These are phyloP conservation scores for Mungos mungo DNA, from an alignment of 2,113 vertebrate genomes.

Conservation along the genomic window DNA sequence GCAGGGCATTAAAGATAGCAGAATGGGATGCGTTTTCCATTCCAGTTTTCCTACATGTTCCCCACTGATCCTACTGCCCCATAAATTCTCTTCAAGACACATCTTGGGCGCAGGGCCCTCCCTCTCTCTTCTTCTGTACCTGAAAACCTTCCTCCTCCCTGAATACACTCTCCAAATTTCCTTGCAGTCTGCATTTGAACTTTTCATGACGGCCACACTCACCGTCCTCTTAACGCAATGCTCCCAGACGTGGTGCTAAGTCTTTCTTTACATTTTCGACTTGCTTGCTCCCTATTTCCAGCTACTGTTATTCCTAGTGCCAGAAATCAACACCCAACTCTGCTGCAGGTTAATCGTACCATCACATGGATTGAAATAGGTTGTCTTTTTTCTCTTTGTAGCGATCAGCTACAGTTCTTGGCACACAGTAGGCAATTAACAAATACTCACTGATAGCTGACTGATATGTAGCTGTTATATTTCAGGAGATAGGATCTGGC, in stretches of 20 bases:
- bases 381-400: background rate
- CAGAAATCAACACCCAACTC: background rate
- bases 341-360: background rate
- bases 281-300: background rate
- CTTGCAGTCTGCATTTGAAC: background rate
- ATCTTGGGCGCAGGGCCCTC: background rate
- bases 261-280: background rate
- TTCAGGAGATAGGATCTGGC: background rate
- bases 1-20: background rate
- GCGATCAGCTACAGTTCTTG: background rate
- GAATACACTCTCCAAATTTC: background rate
- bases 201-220: background rate
- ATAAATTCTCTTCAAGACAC: background rate
- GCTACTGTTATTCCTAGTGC: background rate
- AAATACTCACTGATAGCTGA: background rate
- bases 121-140: background rate
- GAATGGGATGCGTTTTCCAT: no score
- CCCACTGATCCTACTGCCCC: background rate
- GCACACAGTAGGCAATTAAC: background rate
- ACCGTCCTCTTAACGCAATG: background rate
- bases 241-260: background rate
- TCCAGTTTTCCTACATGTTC: background rate
- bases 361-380: no score
- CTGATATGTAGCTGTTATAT: no score
- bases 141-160: background rate